Evolutionary conservation across 2,888 invertebrate genomes (phyloP).

Genomic region (Labia minor): DNA sequence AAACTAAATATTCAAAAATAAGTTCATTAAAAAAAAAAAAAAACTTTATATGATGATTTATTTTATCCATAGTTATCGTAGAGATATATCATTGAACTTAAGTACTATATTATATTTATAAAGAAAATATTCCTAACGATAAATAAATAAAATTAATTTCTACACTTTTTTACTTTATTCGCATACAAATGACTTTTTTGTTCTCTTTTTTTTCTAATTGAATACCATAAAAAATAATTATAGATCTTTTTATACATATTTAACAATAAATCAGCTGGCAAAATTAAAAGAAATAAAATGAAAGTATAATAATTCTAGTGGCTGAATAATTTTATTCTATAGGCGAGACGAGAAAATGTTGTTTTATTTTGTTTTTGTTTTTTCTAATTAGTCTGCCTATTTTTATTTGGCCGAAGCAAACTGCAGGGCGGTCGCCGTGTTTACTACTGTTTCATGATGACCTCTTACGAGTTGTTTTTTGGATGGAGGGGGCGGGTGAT

Average conservation of each 20-base stretch:
- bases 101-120: no score
- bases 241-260: no score
- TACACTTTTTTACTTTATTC: not conserved
- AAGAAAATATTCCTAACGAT: no score
- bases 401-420: not conserved
- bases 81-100: no score
- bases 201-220: not conserved
- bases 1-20: not conserved
- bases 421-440: not conserved
- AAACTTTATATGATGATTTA: no score
- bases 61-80: no score
- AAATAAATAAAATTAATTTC: not conserved
- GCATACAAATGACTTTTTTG: constrained; percentile 13
- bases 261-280: no score
- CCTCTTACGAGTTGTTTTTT: not conserved
- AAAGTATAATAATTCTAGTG: no score
- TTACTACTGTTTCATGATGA: not conserved
- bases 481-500: not conserved
- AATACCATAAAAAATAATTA: not conserved
- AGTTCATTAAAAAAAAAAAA: not conserved
- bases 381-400: not conserved
- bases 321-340: no score
- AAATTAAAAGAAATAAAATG: no score
- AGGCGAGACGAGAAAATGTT: not conserved
- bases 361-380: no score